Conservation (phyloP, 1,140 invertebrate genomes). For the Brachystomella parvula region DNA sequence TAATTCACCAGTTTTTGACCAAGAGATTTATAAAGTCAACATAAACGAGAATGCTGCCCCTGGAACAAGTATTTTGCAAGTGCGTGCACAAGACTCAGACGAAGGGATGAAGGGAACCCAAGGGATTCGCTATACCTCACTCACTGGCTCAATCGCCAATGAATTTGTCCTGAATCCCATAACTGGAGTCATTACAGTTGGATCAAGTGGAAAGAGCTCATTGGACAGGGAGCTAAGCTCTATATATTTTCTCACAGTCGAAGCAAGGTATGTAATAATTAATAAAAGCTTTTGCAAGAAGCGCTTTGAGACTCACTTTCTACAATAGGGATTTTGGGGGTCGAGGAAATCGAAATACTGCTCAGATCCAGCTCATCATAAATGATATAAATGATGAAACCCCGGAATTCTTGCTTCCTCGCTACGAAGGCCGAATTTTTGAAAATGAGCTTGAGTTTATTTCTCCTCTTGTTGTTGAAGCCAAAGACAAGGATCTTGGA, state of each 20-base stretch:
- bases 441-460: conserved; percentile 75
- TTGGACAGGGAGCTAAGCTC: conserved; percentile 82
- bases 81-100: conserved; percentile 74
- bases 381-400: conserved; percentile 26
- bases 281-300: conserved; percentile 2
- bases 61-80: conserved; percentile 71
- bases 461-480: conserved; percentile 65
- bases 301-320: no score
- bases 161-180: conserved; percentile 72
- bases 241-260: conserved; percentile 80
- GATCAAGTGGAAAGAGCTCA: conserved; percentile 55
- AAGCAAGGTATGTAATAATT: conserved; percentile 79
- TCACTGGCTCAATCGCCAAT: conserved; percentile 70
- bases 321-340: background rate
- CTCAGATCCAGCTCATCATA: conserved; percentile 15
- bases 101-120: conserved; percentile 74
- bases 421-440: conserved; percentile 71
- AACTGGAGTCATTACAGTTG: conserved; percentile 74
- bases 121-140: conserved; percentile 76
- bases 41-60: conserved; percentile 67
- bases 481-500: conserved; percentile 75
- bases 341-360: conserved; percentile 15
- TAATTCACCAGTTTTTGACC: conserved; percentile 27
- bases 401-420: conserved; percentile 68
- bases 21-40: conserved; percentile 38